Conservation (phyloP, 1,140 invertebrate species). For the Capitella teleta region DNA sequence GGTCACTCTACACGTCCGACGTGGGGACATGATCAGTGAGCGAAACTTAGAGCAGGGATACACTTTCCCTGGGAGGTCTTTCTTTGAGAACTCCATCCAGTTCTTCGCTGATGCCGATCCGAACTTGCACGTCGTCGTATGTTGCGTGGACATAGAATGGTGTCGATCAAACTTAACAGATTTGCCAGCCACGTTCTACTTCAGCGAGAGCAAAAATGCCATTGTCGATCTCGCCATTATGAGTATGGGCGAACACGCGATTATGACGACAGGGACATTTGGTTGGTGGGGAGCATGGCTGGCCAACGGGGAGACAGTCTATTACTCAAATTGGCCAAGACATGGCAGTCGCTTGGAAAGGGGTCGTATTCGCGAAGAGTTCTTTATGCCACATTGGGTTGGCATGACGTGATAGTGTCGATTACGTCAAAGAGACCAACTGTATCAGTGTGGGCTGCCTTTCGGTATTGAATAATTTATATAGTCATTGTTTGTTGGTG, state of each 20-base stretch:
- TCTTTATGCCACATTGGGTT: too few species aligned
- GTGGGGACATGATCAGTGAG: conserved; percentile 6
- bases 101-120: conserved; percentile 14
- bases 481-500: too few species aligned
- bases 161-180: background rate
- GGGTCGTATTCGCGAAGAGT: too few species aligned
- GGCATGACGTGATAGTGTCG: too few species aligned
- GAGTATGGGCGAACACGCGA: conserved; percentile 32
- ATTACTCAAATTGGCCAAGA: too few species aligned
- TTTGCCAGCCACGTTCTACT: background rate
- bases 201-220: background rate
- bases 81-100: conserved; percentile 15
- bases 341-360: too few species aligned
- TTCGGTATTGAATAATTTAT: too few species aligned
- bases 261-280: conserved; percentile 17
- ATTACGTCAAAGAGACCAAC: too few species aligned
- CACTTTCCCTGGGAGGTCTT: conserved; percentile 9
- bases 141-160: conserved; percentile 22
- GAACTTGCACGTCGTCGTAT: conserved; percentile 18
- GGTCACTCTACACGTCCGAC: conserved; percentile 11
- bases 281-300: conserved; percentile 22
- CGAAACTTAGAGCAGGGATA: conserved; percentile 14
- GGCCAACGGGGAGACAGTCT: conserved; percentile 16
- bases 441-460: too few species aligned
- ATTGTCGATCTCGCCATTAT: conserved; percentile 50